Conservation (phyloP, 64 coral and sea anemone species). For the Acropora yongei region DNA sequence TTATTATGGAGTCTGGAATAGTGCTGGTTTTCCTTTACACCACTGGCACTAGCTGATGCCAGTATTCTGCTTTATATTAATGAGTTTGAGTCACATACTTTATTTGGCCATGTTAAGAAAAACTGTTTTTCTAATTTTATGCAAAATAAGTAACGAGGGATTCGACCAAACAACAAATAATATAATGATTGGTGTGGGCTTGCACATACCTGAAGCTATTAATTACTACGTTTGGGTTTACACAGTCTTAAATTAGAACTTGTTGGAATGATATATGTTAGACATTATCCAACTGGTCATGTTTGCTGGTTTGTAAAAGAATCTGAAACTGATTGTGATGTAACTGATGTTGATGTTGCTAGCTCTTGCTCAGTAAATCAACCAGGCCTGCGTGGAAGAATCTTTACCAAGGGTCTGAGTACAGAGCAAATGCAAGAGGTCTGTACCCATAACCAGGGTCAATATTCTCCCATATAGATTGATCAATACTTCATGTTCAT, state of each 20-base stretch:
- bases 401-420: slow-evolving; percentile 9
- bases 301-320: slow-evolving; percentile 4
- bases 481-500: neutral
- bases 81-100: neutral
- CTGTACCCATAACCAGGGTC: neutral
- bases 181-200: neutral
- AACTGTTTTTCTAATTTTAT: neutral
- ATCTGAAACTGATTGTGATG: slow-evolving; percentile 1
- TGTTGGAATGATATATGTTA: slow-evolving; percentile 6
- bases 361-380: slow-evolving; percentile 1
- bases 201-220: neutral
- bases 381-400: neutral
- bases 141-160: neutral
- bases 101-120: neutral
- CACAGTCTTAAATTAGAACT: neutral
- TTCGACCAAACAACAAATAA: neutral
- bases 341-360: neutral
- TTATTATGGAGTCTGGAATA: slow-evolving; percentile 63
- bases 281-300: neutral
- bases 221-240: neutral
- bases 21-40: slow-evolving; percentile 61
- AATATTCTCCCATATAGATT: slow-evolving; percentile 1
- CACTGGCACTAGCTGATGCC: slow-evolving; percentile 38
- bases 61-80: neutral
- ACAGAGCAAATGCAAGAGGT: slow-evolving; percentile 4